These are phyloP conservation scores for Microtus oregoni DNA, from an alignment of 2,113 vertebrate genomes.

Conservation along the genomic window DNA sequence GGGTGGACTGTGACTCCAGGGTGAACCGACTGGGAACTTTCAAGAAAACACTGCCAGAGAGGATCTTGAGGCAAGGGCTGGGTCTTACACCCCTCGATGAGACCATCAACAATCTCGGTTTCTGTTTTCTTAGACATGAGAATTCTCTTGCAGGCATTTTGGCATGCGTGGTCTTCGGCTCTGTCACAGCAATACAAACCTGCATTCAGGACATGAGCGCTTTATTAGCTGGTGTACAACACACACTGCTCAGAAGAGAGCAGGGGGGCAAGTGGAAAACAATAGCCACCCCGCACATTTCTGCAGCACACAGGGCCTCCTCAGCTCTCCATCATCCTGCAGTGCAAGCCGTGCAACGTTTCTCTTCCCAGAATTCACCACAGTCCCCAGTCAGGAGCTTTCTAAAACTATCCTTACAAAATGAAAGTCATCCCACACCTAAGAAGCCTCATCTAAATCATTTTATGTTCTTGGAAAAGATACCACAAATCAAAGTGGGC, in stretches of 20 bases:
- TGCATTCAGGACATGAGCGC: conserved; percentile 79
- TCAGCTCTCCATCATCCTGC: conserved; percentile 3
- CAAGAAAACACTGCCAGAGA: conserved; percentile 98
- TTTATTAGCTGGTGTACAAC: conserved; percentile 15
- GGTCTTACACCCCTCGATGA: conserved; percentile 95
- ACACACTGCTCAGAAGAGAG: conserved; percentile 20
- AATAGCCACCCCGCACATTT: not conserved
- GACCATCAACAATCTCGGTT: conserved; percentile 97
- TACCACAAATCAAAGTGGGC: not conserved
- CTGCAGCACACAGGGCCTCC: not conserved
- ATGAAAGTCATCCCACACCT: not conserved
- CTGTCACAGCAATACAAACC: conserved; percentile 98
- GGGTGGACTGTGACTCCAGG: conserved; percentile 92
- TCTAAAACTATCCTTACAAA: not conserved
- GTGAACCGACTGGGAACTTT: conserved; percentile 92
- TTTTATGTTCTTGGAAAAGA: not conserved
- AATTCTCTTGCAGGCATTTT: conserved; percentile 94
- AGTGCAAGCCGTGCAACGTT: not conserved
- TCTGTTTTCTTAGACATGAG: conserved; percentile 97
- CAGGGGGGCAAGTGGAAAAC: not conserved
- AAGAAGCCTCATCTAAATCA: not conserved
- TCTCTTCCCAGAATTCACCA: conserved; percentile 17
- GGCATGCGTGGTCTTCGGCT: conserved; percentile 95
- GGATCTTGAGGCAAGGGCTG: conserved; percentile 98
- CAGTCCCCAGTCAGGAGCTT: not conserved